Evolutionary conservation across 92 coral and sea anemone genomes (phyloP).

Genomic region (Phenganax stokvisi): DNA sequence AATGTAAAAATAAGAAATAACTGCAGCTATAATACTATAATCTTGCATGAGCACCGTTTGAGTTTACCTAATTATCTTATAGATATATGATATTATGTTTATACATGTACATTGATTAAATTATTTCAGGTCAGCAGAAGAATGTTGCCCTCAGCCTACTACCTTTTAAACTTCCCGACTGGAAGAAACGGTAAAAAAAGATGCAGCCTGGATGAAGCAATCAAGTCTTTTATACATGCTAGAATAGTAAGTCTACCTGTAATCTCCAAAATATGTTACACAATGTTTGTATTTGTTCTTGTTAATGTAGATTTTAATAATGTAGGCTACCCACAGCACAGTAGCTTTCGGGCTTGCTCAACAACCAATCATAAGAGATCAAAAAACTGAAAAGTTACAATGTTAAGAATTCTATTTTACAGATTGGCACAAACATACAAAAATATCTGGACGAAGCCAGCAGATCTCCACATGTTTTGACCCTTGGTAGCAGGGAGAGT

Average conservation of each 20-base stretch:
- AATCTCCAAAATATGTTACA: background rate
- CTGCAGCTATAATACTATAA: background rate
- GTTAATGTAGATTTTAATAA: background rate
- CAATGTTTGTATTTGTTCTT: background rate
- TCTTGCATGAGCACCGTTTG: background rate
- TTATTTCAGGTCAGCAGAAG: constrained; percentile 11
- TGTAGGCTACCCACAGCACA: background rate
- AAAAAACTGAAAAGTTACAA: no score
- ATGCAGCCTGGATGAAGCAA: constrained; percentile 17
- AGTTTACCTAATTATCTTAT: background rate
- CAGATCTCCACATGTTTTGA: background rate
- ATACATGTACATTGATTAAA: background rate
- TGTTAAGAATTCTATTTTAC: background rate
- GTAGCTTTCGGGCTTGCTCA: background rate
- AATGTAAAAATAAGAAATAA: background rate
- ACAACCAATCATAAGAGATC: background rate
- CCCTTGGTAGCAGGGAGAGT: constrained; percentile 2
- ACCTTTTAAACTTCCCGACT: constrained; percentile 14
- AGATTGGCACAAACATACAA: constrained; percentile 3
- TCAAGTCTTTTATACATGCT: constrained; percentile 20
- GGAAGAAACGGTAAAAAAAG: constrained; percentile 18
- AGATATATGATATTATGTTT: background rate
- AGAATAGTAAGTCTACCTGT: background rate
- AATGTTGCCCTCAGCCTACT: constrained; percentile 19
- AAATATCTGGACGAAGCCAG: constrained; percentile 5